Evolutionary conservation across 1,140 invertebrate species (phyloP).

Genomic region (Paraescarpia echinospica): DNA sequence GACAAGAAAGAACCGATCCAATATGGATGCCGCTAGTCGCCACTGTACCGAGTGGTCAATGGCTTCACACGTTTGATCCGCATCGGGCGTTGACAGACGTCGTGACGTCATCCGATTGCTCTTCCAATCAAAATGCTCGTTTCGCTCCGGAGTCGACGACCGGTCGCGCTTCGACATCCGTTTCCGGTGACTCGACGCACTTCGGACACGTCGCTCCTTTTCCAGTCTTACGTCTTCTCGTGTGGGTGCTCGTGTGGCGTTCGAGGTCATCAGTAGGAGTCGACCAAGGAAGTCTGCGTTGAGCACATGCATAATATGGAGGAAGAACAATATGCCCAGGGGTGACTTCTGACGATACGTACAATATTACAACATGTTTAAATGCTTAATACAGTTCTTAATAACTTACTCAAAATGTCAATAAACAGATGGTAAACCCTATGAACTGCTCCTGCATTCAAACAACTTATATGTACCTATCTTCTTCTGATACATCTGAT

Average conservation of each 20-base stretch:
- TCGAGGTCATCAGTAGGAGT: neutral
- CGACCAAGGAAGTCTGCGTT: neutral
- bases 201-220: neutral
- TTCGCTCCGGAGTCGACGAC: neutral
- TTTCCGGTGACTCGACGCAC: neutral
- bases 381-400: too few relatives aligned
- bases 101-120: neutral
- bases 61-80: neutral
- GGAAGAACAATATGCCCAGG: neutral
- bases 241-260: neutral
- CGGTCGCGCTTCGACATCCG: neutral
- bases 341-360: too few relatives aligned
- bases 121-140: neutral
- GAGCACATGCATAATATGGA: neutral
- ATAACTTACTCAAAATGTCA: too few relatives aligned
- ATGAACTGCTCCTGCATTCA: too few relatives aligned
- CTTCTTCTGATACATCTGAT: too few relatives aligned
- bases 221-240: neutral
- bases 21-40: neutral
- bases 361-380: too few relatives aligned
- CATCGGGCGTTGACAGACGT: neutral
- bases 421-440: too few relatives aligned
- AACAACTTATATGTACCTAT: too few relatives aligned
- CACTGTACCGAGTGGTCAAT: neutral
- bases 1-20: neutral